Base-by-base conservation (phyloP, 2,888 invertebrate species). In the Eulithis testata region DNA sequence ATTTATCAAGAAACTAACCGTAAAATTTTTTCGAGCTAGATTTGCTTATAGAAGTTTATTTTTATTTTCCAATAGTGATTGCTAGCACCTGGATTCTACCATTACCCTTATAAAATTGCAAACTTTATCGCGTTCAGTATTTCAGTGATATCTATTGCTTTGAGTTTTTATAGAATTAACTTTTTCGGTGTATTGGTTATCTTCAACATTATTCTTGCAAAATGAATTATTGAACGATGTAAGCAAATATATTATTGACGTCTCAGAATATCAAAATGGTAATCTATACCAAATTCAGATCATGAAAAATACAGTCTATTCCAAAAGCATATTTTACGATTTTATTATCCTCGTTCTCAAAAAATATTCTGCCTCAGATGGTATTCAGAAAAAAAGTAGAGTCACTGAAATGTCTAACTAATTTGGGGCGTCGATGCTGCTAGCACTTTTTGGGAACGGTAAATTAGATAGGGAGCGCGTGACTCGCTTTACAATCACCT, bases 21-120 rank as follows among this genome's bases (percentile, higher is more conserved):
- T 58, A 8, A 59, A 53, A 50, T 37, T 14, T 3, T 60, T n/a
- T 14, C 40, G 9, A 40, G 8, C 40, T 40, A 8, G 40, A 51
- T 81, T 82, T 79, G 77, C 79, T 83, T 82, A 82, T 79, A 79
- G 79, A 75, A 76, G 78, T 82, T 81, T 79, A 80, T 84, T 86
- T 70, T 86, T 84, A 83, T 87, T 83, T 83, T 76, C 83, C 82
- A 82, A 85, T 87, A 84, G 86, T 86, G 85, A 86, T 86, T 85
- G 84, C 78, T 78, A 78, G 76, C 88, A 88, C 85, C 88, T 88
- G 87, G 84, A 86, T 75, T 84, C 78, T 68, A 76, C 86, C 81
- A 87, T 87, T 84, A 86, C 83, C 87, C 87, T 86, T 86, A 84
- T 85, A 84, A 87, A 87, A 87, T 86, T 85, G 87, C 84, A 82